Evolutionary conservation across 2,888 invertebrate genomes (phyloP).

Genomic region (Pediacus dermestoides): DNA sequence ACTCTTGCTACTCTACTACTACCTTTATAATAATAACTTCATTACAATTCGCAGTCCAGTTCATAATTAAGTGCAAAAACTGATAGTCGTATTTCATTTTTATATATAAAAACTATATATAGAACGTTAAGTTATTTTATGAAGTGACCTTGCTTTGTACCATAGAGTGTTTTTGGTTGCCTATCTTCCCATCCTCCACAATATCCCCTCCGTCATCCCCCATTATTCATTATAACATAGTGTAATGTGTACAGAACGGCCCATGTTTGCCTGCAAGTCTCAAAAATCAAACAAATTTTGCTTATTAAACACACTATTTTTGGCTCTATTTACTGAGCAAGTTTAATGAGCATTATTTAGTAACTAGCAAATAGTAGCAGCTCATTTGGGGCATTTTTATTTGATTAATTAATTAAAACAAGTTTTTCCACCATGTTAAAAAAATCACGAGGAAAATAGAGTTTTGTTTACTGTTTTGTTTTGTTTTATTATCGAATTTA

Average conservation of each 20-base stretch:
- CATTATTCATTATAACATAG: slow-evolving; percentile 32
- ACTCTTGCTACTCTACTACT: slow-evolving; percentile 3
- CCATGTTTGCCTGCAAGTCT: slow-evolving; percentile 31
- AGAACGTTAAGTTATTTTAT: slow-evolving; percentile 59
- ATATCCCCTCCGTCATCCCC: slow-evolving; percentile 17
- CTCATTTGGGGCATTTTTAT: slow-evolving; percentile 34
- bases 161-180: slow-evolving; percentile 49
- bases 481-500: no score
- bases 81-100: slow-evolving; percentile 36
- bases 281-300: slow-evolving; percentile 10
- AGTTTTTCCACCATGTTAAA: no score
- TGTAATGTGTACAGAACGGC: slow-evolving; percentile 41
- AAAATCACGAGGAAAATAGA: no score
- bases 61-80: slow-evolving; percentile 37
- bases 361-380: slow-evolving; percentile 29
- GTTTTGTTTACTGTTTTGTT: no score
- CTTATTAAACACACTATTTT: slow-evolving; percentile 12
- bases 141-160: slow-evolving; percentile 63
- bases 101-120: slow-evolving; percentile 43
- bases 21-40: slow-evolving; percentile 30
- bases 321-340: slow-evolving; percentile 15
- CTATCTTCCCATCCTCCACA: slow-evolving; percentile 26
- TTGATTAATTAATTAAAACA: no score
- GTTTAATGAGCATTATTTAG: slow-evolving; percentile 25
- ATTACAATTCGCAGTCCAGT: slow-evolving; percentile 28